Conservation (phyloP, 2,113 vertebrate species). For the Fukomys damarensis region DNA sequence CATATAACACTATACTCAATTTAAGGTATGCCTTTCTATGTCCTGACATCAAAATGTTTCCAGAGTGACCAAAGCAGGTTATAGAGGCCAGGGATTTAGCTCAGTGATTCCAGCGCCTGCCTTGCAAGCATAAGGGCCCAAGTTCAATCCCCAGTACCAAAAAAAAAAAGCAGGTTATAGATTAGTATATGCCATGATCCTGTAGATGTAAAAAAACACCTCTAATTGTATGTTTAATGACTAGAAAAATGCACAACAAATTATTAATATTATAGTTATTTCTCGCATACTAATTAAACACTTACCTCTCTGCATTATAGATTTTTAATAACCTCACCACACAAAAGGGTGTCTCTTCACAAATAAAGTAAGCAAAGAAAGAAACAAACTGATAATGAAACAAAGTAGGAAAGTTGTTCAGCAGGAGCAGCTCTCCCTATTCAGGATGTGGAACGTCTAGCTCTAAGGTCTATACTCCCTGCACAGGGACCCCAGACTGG, state of each 20-base stretch:
- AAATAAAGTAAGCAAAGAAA: constrained; percentile 3
- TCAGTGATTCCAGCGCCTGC: too few species aligned
- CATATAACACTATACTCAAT: neutral
- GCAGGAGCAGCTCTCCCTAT: neutral
- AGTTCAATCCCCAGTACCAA: too few species aligned
- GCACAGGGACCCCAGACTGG: neutral
- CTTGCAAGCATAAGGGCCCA: too few species aligned
- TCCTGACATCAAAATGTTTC: neutral
- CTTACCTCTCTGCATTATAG: neutral
- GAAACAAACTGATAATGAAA: neutral
- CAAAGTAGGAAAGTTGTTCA: neutral
- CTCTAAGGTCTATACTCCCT: neutral
- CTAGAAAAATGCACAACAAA: neutral
- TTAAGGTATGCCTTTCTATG: neutral
- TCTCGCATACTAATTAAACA: neutral
- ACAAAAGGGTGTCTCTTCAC: neutral
- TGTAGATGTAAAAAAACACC: neutral
- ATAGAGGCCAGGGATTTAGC: too few species aligned
- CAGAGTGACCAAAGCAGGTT: neutral
- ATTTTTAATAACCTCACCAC: neutral
- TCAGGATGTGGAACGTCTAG: neutral
- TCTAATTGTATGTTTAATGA: neutral
- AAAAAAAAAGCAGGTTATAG: neutral
- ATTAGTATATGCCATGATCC: neutral
- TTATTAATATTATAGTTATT: constrained; percentile 18